Base-by-base conservation (phyloP, 1,140 invertebrate species). In the Drosophila biarmipes region DNA sequence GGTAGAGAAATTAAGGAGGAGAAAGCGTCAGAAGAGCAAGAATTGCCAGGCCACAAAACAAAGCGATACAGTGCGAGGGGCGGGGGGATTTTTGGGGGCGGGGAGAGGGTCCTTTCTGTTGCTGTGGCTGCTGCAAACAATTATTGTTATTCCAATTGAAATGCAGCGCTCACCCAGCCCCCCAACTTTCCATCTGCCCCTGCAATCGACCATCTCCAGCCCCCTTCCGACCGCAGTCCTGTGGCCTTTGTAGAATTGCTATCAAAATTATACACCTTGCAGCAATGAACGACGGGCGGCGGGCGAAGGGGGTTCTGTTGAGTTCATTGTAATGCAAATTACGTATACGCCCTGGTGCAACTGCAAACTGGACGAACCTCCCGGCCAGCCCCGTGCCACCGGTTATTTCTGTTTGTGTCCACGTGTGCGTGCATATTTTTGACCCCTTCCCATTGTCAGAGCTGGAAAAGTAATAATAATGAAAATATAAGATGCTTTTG, bases 251-350 rank as follows among this genome's bases (percentile, higher is more conserved):
- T 82, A 62, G 55, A 45, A 53, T 42, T 66, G 62, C 81, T 80
- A 85, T 85, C 80, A 80, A 86, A 85, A 85, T 86, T 85, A 80
- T 86, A 86, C 80, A 85, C 81, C 80, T 85, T 86, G 77, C 80
- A 77, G 73, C 58, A 49, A 64, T 63, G 54, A 21, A 57, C 24
- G 45, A 45, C 29, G 10, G 49, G 43, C 11, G 40, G 38, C 7
- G 53, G 40, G 21, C n/a, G 42, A 35, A 57, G 42, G 40, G 57
- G 49, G 52, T 35, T 34, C 29, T 38, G 57, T 6, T 27, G 51
- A 43, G 79, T 86, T 80, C 77, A 85, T 85, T 85, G 80, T 86
- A 80, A 85, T 85, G 80, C 80, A 85, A 85, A 85, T 85, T 85
- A 80, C 77, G 77, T 85, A 85, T 85, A 80, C 80, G 77, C 66